These are phyloP conservation scores for Thinocorus orbignyianus DNA, from an alignment of 2,113 vertebrate genomes.

Conservation along the genomic window DNA sequence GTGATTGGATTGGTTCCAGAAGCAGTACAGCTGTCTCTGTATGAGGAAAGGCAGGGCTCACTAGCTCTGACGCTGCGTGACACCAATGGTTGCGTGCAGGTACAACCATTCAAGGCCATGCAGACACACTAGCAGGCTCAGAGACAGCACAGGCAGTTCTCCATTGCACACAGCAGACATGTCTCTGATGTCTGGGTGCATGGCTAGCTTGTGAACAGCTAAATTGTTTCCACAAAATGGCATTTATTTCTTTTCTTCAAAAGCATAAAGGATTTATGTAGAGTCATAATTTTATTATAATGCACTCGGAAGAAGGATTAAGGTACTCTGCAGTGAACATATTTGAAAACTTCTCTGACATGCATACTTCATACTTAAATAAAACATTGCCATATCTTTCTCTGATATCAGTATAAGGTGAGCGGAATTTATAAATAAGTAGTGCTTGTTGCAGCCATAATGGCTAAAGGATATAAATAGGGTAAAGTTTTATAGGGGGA, in stretches of 20 bases:
- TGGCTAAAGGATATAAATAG: background rate
- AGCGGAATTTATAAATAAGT: background rate
- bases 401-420: background rate
- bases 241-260: background rate
- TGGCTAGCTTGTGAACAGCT: background rate
- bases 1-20: background rate
- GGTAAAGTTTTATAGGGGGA: background rate
- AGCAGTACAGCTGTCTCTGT: background rate
- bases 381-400: background rate
- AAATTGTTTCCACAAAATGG: background rate
- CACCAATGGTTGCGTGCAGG: background rate
- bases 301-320: background rate
- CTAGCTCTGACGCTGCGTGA: background rate
- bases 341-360: background rate
- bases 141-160: background rate
- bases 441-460: background rate
- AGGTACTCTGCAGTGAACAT: background rate
- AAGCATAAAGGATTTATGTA: background rate
- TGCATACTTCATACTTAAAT: background rate
- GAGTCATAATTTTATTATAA: background rate
- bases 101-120: background rate
- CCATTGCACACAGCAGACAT: background rate
- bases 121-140: fast-evolving
- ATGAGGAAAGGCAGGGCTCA: background rate
- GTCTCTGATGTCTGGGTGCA: background rate